phyloP scores from a whole-genome alignment of 2,113 vertebrate genomes.

The Tamias sibiricus region DNA sequence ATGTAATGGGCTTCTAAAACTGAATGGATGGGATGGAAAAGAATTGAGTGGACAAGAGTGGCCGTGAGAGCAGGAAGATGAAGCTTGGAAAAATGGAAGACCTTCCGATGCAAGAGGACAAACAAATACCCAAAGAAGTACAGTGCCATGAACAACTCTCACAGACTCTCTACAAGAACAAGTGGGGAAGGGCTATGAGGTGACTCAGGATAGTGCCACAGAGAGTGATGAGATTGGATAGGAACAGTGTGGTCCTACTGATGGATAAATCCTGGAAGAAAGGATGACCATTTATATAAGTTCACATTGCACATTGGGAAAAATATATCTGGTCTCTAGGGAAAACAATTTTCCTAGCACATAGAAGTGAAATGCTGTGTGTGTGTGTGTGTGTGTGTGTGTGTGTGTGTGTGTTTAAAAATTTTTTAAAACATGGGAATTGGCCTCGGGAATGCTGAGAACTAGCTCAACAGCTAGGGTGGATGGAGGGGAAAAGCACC shows the following conservation, averaged over 20 bases:
- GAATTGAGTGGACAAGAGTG: neutral
- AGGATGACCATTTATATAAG: neutral
- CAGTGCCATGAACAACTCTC: neutral
- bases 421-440: neutral
- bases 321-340: neutral
- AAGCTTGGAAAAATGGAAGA: neutral
- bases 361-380: neutral
- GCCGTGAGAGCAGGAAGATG: neutral
- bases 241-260: neutral
- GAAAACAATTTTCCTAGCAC: conserved; percentile 38
- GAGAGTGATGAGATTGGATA: rapidly evolving
- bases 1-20: neutral
- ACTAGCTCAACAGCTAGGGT: neutral
- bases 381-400: neutral
- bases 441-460: conserved; percentile 34
- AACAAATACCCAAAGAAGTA: neutral
- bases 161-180: neutral
- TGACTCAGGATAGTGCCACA: too few species aligned
- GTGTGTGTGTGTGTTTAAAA: neutral
- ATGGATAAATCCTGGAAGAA: neutral
- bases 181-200: neutral
- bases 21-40: neutral
- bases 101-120: neutral
- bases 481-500: neutral
- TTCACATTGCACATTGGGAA: neutral